phyloP scores from a whole-genome alignment of 2,113 vertebrate species.

The Acinonyx jubatus region DNA sequence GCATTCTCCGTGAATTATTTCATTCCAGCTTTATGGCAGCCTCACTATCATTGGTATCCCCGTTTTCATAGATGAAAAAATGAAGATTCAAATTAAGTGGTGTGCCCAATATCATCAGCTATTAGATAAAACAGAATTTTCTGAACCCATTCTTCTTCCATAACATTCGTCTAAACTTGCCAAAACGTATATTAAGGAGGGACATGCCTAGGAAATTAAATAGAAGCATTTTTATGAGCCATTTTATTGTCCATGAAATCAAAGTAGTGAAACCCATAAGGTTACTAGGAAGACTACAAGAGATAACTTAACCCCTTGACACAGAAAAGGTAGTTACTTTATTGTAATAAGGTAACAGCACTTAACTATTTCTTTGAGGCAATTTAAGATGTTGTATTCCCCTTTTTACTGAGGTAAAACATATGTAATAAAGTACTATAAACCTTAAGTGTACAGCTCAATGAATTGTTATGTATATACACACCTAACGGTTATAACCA shows the following conservation, averaged over 20 bases:
- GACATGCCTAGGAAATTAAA: not conserved
- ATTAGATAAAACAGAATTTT: not conserved
- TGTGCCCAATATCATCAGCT: not conserved
- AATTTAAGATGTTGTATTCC: not conserved
- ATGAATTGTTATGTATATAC: not conserved
- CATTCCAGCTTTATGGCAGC: not conserved
- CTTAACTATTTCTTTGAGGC: not conserved
- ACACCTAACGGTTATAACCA: not conserved
- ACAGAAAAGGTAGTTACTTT: not conserved
- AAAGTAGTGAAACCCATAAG: slow-evolving; percentile 43
- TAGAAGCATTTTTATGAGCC: slow-evolving; percentile 42
- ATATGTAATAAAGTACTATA: not conserved
- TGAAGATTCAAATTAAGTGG: slow-evolving; percentile 14
- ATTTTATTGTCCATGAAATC: slow-evolving; percentile 32
- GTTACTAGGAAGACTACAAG: not conserved
- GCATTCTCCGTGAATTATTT: not conserved
- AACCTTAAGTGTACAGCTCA: not conserved
- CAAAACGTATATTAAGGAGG: not conserved
- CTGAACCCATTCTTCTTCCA: not conserved
- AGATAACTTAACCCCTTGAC: slow-evolving; percentile 5
- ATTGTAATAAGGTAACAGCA: not conserved
- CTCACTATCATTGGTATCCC: not conserved
- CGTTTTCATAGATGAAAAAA: slow-evolving; percentile 36
- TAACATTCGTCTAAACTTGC: not conserved
- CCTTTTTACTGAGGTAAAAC: not conserved